Evolutionary conservation across 1,140 invertebrate genomes (phyloP).

Genomic region (Caerostris extrusa): DNA sequence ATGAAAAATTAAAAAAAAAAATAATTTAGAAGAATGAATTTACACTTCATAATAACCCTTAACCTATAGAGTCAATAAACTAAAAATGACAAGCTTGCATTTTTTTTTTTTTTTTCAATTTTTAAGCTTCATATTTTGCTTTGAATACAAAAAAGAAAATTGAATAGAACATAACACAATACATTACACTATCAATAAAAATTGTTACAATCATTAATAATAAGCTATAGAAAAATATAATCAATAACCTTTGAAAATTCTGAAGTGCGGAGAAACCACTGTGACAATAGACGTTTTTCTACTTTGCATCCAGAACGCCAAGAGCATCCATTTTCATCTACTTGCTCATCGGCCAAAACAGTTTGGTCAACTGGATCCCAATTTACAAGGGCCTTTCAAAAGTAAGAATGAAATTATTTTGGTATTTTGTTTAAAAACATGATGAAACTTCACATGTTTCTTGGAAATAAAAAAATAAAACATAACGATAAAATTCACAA

Average conservation of each 20-base stretch:
- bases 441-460: not conserved
- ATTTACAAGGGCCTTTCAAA: constrained; percentile 91
- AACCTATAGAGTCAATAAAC: no score
- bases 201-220: not conserved
- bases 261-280: constrained; percentile 98
- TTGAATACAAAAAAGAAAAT: not conserved
- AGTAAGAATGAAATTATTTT: not conserved
- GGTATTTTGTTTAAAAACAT: not conserved
- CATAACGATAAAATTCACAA: not conserved
- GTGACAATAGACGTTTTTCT: constrained; percentile 92
- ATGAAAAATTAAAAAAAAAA: no score
- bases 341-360: constrained; percentile 98
- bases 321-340: constrained; percentile 93
- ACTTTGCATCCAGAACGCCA: constrained; percentile 98
- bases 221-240: not conserved
- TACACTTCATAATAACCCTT: no score
- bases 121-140: not conserved
- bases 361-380: constrained; percentile 99
- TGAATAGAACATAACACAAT: constrained; percentile 37
- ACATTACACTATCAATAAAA: constrained; percentile 71
- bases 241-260: constrained; percentile 89
- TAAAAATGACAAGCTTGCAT: no score
- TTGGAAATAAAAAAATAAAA: not conserved
- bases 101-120: not conserved
- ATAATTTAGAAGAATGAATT: no score